phyloP scores from a whole-genome alignment of 2,888 invertebrate genomes.

The Nephrotoma flavescens region DNA sequence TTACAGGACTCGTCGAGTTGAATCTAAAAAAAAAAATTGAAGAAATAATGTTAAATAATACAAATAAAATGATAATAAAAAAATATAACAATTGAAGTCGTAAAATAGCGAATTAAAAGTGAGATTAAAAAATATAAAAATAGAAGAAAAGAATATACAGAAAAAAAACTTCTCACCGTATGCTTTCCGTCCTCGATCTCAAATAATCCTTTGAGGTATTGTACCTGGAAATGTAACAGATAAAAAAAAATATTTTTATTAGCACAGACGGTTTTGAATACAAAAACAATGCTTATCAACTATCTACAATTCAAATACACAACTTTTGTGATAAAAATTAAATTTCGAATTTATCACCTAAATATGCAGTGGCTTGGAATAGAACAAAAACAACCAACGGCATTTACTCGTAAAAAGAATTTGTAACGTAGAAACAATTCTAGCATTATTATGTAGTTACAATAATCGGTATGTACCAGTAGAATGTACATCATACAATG shows the following conservation, averaged over 20 bases:
- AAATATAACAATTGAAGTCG: not conserved
- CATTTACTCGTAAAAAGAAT: not conserved
- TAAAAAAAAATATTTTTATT: not conserved
- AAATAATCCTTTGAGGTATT: slow-evolving; percentile 71
- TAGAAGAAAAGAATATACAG: not conserved
- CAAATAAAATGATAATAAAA: not conserved
- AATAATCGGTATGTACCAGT: too few relatives aligned
- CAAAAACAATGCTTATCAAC: not conserved
- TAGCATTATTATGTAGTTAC: too few relatives aligned
- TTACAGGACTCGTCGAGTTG: not conserved
- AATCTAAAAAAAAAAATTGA: not conserved
- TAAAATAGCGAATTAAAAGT: not conserved
- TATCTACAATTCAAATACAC: not conserved
- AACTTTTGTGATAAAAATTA: not conserved
- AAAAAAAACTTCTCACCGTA: slow-evolving; percentile 43
- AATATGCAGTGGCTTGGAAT: not conserved
- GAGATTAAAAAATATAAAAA: not conserved
- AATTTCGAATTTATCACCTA: not conserved
- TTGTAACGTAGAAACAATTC: too few relatives aligned
- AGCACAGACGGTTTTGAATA: not conserved
- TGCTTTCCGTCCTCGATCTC: slow-evolving; percentile 63
- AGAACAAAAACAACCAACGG: not conserved
- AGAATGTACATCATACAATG: too few relatives aligned
- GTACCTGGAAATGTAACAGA: slow-evolving; percentile 34
- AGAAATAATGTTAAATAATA: not conserved